Percentiles rank a stretch among this genome's conserved stretches.
phyloP scores from a whole-genome alignment of 2,888 invertebrate genomes.

The Nomada flava region DNA sequence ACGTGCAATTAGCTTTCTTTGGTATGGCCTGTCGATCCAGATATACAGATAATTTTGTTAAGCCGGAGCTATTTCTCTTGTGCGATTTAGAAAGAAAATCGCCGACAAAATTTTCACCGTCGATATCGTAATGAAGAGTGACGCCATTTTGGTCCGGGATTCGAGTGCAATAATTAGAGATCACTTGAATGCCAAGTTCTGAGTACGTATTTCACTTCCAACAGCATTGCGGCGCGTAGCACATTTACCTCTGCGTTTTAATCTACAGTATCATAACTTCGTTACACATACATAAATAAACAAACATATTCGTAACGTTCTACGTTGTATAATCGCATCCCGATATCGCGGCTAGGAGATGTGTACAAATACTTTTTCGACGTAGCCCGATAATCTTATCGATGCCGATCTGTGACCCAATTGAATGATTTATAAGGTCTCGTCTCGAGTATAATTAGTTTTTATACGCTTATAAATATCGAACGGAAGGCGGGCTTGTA shows the following conservation, averaged over 20 bases:
- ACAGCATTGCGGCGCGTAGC: not conserved
- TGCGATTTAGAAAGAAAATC: conserved; percentile 31
- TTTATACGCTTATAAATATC: conserved; percentile 31
- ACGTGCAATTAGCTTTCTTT: conserved; percentile 40
- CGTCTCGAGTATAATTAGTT: conserved; percentile 29
- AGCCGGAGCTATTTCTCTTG: conserved; percentile 39
- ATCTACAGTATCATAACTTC: not conserved
- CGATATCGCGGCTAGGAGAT: conserved; percentile 9
- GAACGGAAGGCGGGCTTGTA: not conserved
- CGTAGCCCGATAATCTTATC: conserved; percentile 39
- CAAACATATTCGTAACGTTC: not conserved
- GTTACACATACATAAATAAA: conserved; percentile 13
- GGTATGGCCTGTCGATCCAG: conserved; percentile 18
- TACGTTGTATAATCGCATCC: conserved; percentile 12
- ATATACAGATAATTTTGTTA: conserved; percentile 21
- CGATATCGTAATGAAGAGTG: not conserved
- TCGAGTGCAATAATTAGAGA: conserved; percentile 3
- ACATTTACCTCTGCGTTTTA: not conserved
- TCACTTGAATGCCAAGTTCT: not conserved
- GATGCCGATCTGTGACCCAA: conserved; percentile 39
- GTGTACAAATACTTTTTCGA: conserved; percentile 9
- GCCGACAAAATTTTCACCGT: conserved; percentile 19
- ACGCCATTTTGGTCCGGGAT: conserved; percentile 4
- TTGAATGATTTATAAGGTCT: conserved; percentile 42
- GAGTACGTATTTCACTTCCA: not conserved